Evolutionary conservation across 2,888 invertebrate genomes (phyloP).

Genomic region (Platerodrilus igneus): DNA sequence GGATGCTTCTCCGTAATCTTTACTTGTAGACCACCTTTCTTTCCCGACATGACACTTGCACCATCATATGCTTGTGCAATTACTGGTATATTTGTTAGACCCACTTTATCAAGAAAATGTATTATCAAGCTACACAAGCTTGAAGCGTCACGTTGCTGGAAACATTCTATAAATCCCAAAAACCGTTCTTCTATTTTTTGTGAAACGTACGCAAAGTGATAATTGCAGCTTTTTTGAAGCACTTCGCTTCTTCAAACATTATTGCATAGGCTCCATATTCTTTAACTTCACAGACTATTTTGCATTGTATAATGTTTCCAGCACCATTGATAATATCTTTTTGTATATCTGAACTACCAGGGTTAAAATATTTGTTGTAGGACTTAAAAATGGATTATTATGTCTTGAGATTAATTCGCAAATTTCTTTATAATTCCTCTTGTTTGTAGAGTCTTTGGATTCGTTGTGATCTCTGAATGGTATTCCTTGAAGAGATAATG

Average conservation of each 20-base stretch:
- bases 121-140: conserved; percentile 2
- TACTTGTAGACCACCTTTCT: not conserved
- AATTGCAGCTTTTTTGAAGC: conserved; percentile 5
- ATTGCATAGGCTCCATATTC: conserved; percentile 2
- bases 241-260: conserved; percentile 6
- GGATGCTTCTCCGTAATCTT: conserved; percentile 2
- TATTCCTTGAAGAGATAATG: conserved; percentile 1
- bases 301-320: not conserved
- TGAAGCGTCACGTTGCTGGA: conserved; percentile 2
- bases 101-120: conserved; percentile 1
- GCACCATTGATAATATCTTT: conserved; percentile 2
- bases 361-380: too few relatives aligned
- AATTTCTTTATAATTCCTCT: conserved; percentile 6
- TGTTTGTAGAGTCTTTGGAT: not conserved
- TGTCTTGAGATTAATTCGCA: conserved; percentile 3
- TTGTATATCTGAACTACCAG: conserved; percentile 9
- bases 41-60: conserved; percentile 5
- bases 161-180: conserved; percentile 6
- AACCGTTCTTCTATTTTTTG: conserved; percentile 7
- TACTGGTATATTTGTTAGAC: conserved; percentile 7
- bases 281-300: conserved; percentile 2
- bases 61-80: conserved; percentile 9
- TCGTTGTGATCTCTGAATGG: conserved; percentile 2
- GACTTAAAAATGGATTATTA: conserved; percentile 4
- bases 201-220: conserved; percentile 3